Evolutionary conservation across 2,797 vertebrate genomes (phyloP).

Genomic region (Sebastes hubbsi): DNA sequence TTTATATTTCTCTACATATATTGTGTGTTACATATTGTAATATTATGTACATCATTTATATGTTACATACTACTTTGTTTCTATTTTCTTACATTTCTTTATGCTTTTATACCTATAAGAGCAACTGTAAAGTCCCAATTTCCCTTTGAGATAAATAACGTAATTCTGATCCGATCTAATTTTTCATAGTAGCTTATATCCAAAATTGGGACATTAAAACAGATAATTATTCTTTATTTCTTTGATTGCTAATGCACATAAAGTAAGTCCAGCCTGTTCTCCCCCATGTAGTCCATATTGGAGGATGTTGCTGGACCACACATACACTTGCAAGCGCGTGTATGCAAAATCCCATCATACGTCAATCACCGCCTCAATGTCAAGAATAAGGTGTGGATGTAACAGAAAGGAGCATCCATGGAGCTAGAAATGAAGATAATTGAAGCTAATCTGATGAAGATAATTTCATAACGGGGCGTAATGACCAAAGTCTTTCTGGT

Average conservation of each 20-base stretch:
- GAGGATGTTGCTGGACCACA: not conserved
- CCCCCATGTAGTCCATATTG: not conserved
- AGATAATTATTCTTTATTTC: not conserved
- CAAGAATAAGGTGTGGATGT: constrained; percentile 28
- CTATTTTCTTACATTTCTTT: no score
- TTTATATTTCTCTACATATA: no score
- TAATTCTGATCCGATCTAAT: no score
- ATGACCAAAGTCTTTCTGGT: constrained; percentile 44
- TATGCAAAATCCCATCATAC: constrained; percentile 1
- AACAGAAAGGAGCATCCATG: constrained; percentile 17
- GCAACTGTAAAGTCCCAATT: no score
- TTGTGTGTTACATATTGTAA: no score
- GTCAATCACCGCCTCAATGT: constrained; percentile 14
- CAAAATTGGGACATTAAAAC: not conserved
- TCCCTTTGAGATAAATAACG: no score
- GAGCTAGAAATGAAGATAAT: constrained; percentile 31
- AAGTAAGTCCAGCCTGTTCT: not conserved
- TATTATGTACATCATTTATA: no score
- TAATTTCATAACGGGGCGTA: constrained; percentile 33
- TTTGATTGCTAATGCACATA: not conserved
- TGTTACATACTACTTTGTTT: no score
- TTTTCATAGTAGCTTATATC: no score
- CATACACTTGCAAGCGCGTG: not conserved
- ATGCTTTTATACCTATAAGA: no score
- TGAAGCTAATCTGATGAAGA: constrained; percentile 54